These are phyloP conservation scores for Ammodytes marinus DNA, from an alignment of 2,113 vertebrate species.

Conservation along the genomic window DNA sequence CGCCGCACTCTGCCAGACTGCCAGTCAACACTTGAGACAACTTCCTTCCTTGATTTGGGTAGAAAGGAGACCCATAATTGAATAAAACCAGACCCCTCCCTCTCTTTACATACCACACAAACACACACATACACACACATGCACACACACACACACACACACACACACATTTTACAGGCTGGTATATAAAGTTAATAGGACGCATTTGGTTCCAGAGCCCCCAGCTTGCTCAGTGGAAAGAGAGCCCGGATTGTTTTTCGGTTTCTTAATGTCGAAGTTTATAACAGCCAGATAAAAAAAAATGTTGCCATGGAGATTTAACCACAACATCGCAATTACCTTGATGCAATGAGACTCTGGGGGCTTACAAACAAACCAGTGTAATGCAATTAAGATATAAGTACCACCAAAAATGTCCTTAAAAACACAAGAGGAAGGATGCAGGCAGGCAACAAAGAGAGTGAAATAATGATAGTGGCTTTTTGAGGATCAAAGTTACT, in stretches of 20 bases:
- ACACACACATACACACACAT: slow-evolving; percentile 55
- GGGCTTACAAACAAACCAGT: slow-evolving; percentile 74
- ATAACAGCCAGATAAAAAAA: slow-evolving; percentile 75
- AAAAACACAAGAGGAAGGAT: slow-evolving; percentile 58
- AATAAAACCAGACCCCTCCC: slow-evolving; percentile 76
- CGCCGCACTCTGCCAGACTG: slow-evolving; percentile 74
- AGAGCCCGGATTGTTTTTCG: slow-evolving; percentile 78
- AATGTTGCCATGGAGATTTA: slow-evolving; percentile 77
- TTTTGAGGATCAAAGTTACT: slow-evolving; percentile 59
- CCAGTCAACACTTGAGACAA: slow-evolving; percentile 75
- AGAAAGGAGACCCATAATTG: slow-evolving; percentile 76
- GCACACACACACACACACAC: slow-evolving; percentile 41
- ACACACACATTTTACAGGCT: slow-evolving; percentile 73
- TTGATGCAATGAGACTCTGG: slow-evolving; percentile 70
- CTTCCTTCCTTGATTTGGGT: slow-evolving; percentile 80
- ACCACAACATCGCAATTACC: slow-evolving; percentile 82
- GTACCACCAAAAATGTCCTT: slow-evolving; percentile 69
- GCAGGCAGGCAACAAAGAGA: slow-evolving; percentile 50
- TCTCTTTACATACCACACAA: slow-evolving; percentile 73
- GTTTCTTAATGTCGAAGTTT: slow-evolving; percentile 78
- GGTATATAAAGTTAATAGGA: slow-evolving; percentile 81
- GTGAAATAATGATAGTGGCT: slow-evolving; percentile 61
- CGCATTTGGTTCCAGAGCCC: slow-evolving; percentile 78
- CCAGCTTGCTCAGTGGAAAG: slow-evolving; percentile 77
- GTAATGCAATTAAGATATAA: slow-evolving; percentile 79